phyloP scores from a whole-genome alignment of 1,140 invertebrate genomes.

The Ruditapes philippinarum region DNA sequence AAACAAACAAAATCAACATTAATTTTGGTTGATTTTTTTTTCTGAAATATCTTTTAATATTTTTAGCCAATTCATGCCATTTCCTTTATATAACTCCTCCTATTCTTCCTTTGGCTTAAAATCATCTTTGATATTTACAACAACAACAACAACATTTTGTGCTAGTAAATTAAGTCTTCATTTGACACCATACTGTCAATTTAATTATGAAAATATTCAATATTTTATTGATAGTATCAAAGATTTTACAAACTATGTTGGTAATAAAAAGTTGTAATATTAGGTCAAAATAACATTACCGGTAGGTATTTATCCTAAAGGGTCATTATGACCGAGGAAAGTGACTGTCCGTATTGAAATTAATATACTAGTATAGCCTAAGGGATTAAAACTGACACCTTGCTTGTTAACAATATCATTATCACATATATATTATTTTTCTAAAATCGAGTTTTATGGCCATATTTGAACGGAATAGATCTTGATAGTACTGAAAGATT shows the following conservation, averaged over 20 bases:
- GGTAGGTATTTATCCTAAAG: constrained; percentile 1
- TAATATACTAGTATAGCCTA: constrained; percentile 3
- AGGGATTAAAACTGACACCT: neutral
- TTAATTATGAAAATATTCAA: neutral
- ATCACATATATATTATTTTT: neutral
- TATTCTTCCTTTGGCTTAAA: no score
- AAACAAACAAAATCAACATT: no score
- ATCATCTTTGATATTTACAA: no score
- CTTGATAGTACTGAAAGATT: neutral
- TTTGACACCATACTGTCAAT: no score
- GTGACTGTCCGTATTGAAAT: constrained; percentile 12
- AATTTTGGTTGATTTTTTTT: no score
- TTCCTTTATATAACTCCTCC: no score
- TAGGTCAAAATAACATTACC: neutral
- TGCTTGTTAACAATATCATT: constrained; percentile 1
- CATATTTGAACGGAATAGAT: neutral
- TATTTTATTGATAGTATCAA: neutral
- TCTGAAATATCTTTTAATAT: no score
- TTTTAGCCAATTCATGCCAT: no score
- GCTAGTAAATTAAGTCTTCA: no score
- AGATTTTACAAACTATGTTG: neutral
- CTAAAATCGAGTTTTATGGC: neutral
- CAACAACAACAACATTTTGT: no score
- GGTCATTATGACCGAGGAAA: constrained; percentile 19
- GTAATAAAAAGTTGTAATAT: constrained; percentile 7